These are phyloP conservation scores for Tryphoninae sp. DNA, from an alignment of 2,888 invertebrate species.

Conservation along the genomic window DNA sequence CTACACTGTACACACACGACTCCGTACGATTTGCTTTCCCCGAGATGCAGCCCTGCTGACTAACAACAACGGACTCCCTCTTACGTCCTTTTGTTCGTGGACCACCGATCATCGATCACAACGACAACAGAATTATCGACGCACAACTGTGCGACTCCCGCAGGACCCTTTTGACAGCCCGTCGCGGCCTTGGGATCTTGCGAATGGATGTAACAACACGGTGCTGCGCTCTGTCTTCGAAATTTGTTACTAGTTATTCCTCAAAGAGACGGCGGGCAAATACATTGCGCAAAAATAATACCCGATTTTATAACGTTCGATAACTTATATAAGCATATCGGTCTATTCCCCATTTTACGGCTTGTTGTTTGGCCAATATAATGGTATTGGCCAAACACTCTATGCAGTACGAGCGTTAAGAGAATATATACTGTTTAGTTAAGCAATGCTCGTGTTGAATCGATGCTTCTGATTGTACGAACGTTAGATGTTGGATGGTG, in stretches of 20 bases:
- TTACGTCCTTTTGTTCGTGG: conserved; percentile 16
- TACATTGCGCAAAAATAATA: background rate
- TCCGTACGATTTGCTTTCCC: background rate
- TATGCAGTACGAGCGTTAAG: too few relatives aligned
- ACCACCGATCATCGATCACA: conserved; percentile 35
- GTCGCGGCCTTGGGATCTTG: background rate
- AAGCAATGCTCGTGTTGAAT: too few relatives aligned
- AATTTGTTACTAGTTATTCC: background rate
- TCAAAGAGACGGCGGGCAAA: background rate
- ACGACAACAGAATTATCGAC: conserved; percentile 41
- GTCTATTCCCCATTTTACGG: too few relatives aligned
- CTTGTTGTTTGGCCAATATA: too few relatives aligned
- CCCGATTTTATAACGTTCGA: background rate
- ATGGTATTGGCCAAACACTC: too few relatives aligned
- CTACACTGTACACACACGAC: too few relatives aligned
- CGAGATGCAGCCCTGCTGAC: too few relatives aligned
- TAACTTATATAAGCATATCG: too few relatives aligned
- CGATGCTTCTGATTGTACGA: too few relatives aligned
- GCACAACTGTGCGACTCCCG: background rate
- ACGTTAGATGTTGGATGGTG: too few relatives aligned
- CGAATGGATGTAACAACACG: background rate
- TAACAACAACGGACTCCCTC: background rate
- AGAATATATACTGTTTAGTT: too few relatives aligned
- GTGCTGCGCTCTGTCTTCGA: background rate
- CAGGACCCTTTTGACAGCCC: background rate